A percentile compares a stretch with the other conserved stretches of the same genome.
These are phyloP conservation scores for Macropodus opercularis DNA, from an alignment of 2,797 vertebrate species.

Conservation along the genomic window DNA sequence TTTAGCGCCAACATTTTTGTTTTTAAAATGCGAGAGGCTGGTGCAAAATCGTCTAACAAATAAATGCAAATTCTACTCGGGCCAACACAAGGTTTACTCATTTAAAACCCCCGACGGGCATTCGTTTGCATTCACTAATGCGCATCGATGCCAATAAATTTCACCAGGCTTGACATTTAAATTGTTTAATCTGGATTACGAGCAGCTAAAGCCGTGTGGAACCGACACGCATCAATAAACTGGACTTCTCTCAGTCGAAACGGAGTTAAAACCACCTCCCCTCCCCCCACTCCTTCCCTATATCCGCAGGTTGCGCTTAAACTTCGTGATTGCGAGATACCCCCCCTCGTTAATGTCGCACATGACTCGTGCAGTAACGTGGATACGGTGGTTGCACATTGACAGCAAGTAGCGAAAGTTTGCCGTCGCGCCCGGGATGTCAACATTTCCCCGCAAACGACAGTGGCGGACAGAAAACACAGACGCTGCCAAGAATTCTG, in stretches of 20 bases:
- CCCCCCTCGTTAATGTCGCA: fast-evolving
- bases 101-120: too few relatives aligned
- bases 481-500: conserved; percentile 28
- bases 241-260: conserved; percentile 30
- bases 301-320: conserved; percentile 17
- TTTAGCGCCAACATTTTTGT: not conserved
- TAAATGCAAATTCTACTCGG: not conserved
- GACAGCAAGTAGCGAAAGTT: conserved; percentile 3
- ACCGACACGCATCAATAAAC: not conserved
- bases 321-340: not conserved
- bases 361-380: fast-evolving
- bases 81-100: fast-evolving
- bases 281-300: conserved; percentile 60
- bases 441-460: conserved; percentile 11
- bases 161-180: too few relatives aligned
- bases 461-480: conserved; percentile 26
- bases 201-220: not conserved
- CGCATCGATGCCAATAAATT: fast-evolving
- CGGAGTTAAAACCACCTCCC: conserved; percentile 28
- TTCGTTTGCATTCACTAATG: not conserved
- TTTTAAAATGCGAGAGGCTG: not conserved
- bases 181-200: not conserved
- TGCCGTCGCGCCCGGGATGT: conserved; percentile 27
- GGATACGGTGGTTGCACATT: fast-evolving
- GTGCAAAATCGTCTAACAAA: not conserved